Evolutionary conservation across 1,140 invertebrate species (phyloP).

Genomic region (Pararge aegeria): DNA sequence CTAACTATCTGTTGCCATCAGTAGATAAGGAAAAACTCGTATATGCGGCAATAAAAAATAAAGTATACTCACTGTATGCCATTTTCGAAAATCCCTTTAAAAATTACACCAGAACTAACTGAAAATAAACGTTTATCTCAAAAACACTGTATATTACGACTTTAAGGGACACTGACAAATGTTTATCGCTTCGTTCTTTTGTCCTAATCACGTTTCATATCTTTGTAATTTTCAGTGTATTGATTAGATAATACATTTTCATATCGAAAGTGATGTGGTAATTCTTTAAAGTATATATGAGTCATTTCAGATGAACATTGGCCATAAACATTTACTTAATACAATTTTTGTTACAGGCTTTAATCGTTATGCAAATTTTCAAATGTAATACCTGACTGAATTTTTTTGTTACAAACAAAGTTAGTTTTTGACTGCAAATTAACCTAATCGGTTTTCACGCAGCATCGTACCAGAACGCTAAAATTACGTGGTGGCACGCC

Average conservation of each 20-base stretch:
- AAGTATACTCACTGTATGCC: constrained; percentile 27
- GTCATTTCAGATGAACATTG: no score
- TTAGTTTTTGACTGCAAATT: no score
- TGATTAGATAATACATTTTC: constrained; percentile 34
- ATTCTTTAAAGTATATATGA: no score
- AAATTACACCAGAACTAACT: constrained; percentile 5
- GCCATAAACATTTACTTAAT: no score
- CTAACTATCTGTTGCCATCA: neutral
- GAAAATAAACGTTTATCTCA: constrained; percentile 10
- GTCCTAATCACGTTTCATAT: constrained; percentile 16
- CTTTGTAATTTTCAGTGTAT: constrained; percentile 20
- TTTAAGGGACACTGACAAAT: constrained; percentile 12
- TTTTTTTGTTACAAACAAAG: no score
- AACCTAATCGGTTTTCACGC: no score
- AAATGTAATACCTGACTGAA: no score
- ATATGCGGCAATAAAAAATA: neutral
- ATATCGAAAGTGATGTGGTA: neutral
- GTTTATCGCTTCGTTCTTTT: constrained; percentile 18
- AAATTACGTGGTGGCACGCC: no score
- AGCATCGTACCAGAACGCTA: no score
- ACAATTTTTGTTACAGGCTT: no score
- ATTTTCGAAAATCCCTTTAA: constrained; percentile 15
- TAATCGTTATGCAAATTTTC: no score
- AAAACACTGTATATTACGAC: constrained; percentile 5
- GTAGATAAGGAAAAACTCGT: constrained; percentile 1